These are phyloP conservation scores for Dendroctonus valens DNA, from an alignment of 1,140 invertebrate species.

Conservation along the genomic window DNA sequence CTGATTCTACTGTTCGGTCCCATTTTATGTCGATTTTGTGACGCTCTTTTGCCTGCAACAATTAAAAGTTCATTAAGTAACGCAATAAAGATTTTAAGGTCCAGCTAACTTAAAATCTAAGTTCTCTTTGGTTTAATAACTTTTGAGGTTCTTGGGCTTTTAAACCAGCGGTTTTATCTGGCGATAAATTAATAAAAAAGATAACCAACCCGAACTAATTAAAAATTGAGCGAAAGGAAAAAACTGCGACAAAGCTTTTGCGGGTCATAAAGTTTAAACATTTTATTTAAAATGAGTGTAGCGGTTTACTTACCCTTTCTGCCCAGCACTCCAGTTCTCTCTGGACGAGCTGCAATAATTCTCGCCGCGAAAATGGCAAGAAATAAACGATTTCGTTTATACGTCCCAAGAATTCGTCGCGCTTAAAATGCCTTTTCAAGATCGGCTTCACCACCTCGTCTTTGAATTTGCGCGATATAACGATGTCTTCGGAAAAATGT, in stretches of 20 bases:
- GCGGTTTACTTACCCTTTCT: slow-evolving; percentile 54
- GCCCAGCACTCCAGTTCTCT: slow-evolving; percentile 82
- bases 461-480: slow-evolving; percentile 77
- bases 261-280: no score
- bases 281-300: no score
- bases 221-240: no score
- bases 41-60: slow-evolving; percentile 60
- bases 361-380: slow-evolving; percentile 82
- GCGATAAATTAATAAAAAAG: no score
- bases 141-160: no score
- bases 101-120: no score
- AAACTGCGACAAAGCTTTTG: no score
- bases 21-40: slow-evolving; percentile 81
- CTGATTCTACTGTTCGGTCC: slow-evolving; percentile 81
- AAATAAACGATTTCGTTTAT: slow-evolving; percentile 97
- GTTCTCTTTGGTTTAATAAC: no score
- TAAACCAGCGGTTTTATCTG: no score
- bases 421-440: slow-evolving; percentile 80
- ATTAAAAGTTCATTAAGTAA: neutral
- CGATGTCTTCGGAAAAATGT: slow-evolving; percentile 62
- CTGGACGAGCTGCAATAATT: slow-evolving; percentile 76
- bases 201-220: no score
- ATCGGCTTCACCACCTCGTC: slow-evolving; percentile 79
- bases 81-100: no score
- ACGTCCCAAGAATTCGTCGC: slow-evolving; percentile 90